Evolutionary conservation across 2,797 vertebrate species (phyloP), one percentile per base, ranked within the genome.

Genomic region (Cygnus olor): DNA sequence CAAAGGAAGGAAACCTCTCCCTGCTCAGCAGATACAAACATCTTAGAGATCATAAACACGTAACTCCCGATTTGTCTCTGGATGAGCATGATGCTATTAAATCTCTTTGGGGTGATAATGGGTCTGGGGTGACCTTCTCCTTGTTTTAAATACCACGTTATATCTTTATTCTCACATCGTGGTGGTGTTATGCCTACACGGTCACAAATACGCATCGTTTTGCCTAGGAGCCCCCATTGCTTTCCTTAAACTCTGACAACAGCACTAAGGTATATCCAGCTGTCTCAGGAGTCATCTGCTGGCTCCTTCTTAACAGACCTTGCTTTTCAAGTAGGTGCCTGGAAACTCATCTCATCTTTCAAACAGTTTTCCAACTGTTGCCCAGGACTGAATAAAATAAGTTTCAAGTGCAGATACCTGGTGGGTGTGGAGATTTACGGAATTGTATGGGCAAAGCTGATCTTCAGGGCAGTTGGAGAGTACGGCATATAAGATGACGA

Each of bases 101-200:
- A 10, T 38, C 49, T 56, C 49, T 40, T 22, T 38, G 8, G 3
- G 14, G 11, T n/a, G 64, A 72, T 19, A 79, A 3, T 40, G 17
- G 13, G 20, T 25, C 61, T 64, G 34, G 3, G 1, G 3, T n/a
- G 24, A 54, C 11, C 6, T 14, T 13, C 38, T 47, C 54, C 56
- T 32, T 34, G 21, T 40, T n/a, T 13, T 13, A 32, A 70, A 14
- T 44, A 56, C 10, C 40, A 36, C 10, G 25, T 69, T 27, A 1
- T 18, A 47, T 13, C 53, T 71, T 77, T 30, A 18, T 20, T 51
- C 6, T 70, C 6, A 17, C 18, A 19, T 47, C 19, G 20, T 17
- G 36, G 3, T 73, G 22, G 9, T 53, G 6, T 28, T 40, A 66
- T 4, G 10, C 20, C 14, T 9, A 38, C 8, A 2, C 1, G 4